Percentiles rank a stretch among this genome's conserved stretches.
phyloP scores from a whole-genome alignment of 2,113 vertebrate species.

The Tor tambroides region DNA sequence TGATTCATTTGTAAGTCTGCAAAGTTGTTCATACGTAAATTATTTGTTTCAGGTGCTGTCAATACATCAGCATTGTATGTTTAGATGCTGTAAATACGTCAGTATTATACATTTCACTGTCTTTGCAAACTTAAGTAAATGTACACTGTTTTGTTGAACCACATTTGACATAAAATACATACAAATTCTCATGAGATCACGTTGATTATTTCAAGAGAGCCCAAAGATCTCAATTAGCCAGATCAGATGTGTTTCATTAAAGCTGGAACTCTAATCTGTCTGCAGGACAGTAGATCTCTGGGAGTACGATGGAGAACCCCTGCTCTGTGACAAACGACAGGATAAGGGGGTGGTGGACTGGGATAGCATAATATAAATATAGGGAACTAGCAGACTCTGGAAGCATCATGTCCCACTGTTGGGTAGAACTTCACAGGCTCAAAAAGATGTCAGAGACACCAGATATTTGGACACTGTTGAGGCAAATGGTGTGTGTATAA shows the following conservation, averaged over 20 bases:
- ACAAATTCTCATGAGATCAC: no score
- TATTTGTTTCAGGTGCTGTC: no score
- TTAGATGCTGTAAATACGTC: no score
- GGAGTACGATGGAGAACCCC: not conserved
- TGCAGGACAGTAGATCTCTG: slow-evolving; percentile 6
- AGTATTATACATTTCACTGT: no score
- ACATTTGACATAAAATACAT: no score
- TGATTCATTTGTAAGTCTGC: no score
- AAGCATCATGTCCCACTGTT: not conserved
- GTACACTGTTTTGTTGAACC: no score
- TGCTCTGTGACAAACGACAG: slow-evolving; percentile 38
- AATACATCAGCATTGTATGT: no score
- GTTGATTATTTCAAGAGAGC: not conserved
- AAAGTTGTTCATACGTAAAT: no score
- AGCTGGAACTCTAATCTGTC: not conserved
- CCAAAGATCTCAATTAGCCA: slow-evolving; percentile 10
- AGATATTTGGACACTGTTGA: not conserved
- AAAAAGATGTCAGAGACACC: not conserved
- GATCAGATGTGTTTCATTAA: slow-evolving; percentile 30
- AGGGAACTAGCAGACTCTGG: not conserved
- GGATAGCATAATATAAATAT: slow-evolving; percentile 13
- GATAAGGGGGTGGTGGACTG: not conserved
- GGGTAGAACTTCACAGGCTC: not conserved
- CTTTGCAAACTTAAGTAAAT: no score
- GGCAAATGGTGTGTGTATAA: not conserved